phyloP scores from a whole-genome alignment of 1,140 invertebrate genomes.

The Procambarus clarkii region DNA sequence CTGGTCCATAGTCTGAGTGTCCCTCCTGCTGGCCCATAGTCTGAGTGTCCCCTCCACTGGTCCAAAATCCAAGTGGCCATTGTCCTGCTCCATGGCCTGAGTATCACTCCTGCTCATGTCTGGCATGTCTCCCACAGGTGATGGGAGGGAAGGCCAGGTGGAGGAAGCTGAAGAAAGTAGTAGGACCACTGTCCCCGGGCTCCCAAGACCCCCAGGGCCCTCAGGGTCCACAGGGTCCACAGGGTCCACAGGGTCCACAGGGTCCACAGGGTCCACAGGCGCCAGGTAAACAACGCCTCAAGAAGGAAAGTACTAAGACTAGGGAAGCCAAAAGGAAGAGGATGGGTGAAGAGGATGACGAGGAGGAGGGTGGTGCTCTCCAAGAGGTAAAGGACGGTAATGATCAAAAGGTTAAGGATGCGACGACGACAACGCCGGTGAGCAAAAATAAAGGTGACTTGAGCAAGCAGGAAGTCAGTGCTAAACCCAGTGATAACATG shows the following conservation, averaged over 20 bases:
- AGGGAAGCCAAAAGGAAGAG: conserved; percentile 46
- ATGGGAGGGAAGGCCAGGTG: conserved; percentile 54
- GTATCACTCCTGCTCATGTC: background rate
- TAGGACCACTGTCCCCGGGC: conserved; percentile 13
- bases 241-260: too few relatives aligned
- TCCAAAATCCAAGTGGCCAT: background rate
- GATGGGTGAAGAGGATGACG: conserved; percentile 38
- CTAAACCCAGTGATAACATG: background rate
- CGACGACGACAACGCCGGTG: too few relatives aligned
- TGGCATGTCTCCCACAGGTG: background rate
- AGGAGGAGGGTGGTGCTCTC: conserved; percentile 11
- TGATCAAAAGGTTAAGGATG: background rate
- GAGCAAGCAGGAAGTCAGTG: background rate
- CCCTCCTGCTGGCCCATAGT: background rate
- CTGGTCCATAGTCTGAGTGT: background rate
- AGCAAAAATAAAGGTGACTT: background rate
- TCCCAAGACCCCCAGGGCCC: background rate
- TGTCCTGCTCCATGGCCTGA: background rate
- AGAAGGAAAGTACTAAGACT: conserved; percentile 24
- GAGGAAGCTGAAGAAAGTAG: conserved; percentile 51
- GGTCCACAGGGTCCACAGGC: background rate
- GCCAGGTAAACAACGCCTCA: conserved; percentile 12
- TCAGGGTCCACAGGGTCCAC: too few relatives aligned
- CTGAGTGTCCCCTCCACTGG: background rate
- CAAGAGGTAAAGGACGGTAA: background rate